Conservation (phyloP, 2,888 invertebrate genomes). For the Morinoia aosen region DNA sequence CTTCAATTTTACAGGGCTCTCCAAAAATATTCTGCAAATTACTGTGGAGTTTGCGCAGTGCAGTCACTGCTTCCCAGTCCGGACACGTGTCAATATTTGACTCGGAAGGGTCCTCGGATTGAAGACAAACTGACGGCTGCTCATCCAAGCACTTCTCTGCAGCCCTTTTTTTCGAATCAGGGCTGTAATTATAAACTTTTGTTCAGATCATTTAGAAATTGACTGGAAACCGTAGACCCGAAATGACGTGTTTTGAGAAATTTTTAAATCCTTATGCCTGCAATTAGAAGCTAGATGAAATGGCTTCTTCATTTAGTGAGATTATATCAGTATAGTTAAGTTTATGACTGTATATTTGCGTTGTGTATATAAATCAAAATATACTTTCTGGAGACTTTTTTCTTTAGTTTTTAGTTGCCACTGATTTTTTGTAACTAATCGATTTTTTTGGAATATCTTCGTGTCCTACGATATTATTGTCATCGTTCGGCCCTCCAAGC, state of each 20-base stretch:
- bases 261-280: neutral
- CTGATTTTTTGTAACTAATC: too few relatives aligned
- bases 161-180: neutral
- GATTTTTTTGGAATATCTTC: neutral
- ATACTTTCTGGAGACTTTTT: too few relatives aligned
- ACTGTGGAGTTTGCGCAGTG: slow-evolving; percentile 16
- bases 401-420: too few relatives aligned
- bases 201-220: neutral
- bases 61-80: neutral
- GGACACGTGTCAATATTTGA: slow-evolving; percentile 32
- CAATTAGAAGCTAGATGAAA: neutral
- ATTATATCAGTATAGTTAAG: neutral
- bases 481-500: neutral
- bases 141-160: slow-evolving; percentile 25
- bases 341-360: neutral
- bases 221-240: neutral
- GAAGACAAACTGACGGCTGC: slow-evolving; percentile 27
- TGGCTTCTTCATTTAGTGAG: neutral
- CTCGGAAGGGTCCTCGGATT: neutral
- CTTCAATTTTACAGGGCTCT: slow-evolving; percentile 36
- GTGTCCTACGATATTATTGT: neutral
- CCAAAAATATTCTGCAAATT: slow-evolving; percentile 6
- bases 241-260: neutral
- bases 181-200: slow-evolving; percentile 40
- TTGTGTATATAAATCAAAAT: too few relatives aligned